A percentile compares a stretch with the other conserved stretches of the same genome.
phyloP scores from a whole-genome alignment of 2,888 invertebrate species.

The Tenthredo livida region DNA sequence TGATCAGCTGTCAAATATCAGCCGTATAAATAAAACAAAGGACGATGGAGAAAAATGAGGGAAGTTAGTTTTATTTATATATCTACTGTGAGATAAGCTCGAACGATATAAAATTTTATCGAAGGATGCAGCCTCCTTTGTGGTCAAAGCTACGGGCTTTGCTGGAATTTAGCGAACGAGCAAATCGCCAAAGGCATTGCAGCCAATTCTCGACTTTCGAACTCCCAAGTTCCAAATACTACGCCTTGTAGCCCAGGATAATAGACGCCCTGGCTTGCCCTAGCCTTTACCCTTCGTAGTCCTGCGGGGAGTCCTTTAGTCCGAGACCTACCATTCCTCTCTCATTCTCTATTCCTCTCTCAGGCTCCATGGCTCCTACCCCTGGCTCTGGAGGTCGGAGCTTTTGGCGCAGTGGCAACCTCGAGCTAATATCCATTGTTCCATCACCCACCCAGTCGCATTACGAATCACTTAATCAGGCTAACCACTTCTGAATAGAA shows the following conservation, averaged over 20 bases:
- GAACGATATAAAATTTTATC: constrained; percentile 2
- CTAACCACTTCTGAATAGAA: constrained; percentile 16
- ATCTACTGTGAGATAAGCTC: not conserved
- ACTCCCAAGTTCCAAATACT: constrained; percentile 37
- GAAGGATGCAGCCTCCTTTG: constrained; percentile 20
- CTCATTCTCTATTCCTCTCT: not conserved
- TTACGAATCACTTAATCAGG: constrained; percentile 48
- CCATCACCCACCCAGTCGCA: constrained; percentile 20
- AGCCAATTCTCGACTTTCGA: constrained; percentile 48
- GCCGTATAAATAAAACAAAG: not conserved
- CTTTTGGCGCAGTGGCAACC: constrained; percentile 12
- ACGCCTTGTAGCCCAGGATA: constrained; percentile 33
- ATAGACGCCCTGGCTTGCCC: constrained; percentile 18
- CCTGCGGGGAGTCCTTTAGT: constrained; percentile 43
- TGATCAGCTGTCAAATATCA: not conserved
- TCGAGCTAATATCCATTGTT: constrained; percentile 46
- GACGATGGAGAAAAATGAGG: not conserved
- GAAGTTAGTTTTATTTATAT: not conserved
- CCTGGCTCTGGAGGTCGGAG: constrained; percentile 1
- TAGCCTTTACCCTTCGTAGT: constrained; percentile 28
- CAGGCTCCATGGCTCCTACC: not conserved
- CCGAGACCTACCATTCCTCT: constrained; percentile 13
- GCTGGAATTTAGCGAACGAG: constrained; percentile 37
- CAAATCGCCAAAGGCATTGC: constrained; percentile 42
- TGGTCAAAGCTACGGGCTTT: constrained; percentile 19